phyloP scores from a whole-genome alignment of 2,113 vertebrate genomes.

The Phyllostomus discolor region DNA sequence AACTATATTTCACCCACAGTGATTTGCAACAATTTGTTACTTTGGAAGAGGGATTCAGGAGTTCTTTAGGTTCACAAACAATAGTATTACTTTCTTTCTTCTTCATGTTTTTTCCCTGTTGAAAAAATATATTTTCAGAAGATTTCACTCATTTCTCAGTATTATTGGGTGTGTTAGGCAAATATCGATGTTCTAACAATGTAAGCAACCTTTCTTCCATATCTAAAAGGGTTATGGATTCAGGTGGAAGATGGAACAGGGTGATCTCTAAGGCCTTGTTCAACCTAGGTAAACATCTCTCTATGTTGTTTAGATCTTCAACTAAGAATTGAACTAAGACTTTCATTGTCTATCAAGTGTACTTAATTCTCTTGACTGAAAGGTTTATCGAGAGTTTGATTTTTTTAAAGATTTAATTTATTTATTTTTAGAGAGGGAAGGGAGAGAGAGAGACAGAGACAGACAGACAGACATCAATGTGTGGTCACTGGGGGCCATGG shows the following conservation, averaged over 20 bases:
- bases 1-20: slow-evolving; percentile 32
- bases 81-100: neutral
- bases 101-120: slow-evolving; percentile 36
- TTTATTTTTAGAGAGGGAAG: too few species aligned
- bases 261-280: neutral
- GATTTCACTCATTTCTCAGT: neutral
- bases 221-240: neutral
- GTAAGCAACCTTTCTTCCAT: neutral
- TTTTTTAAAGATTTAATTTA: too few species aligned
- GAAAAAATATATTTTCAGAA: slow-evolving; percentile 46
- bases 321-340: neutral
- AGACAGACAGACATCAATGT: too few species aligned
- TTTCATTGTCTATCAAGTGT: neutral
- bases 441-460: too few species aligned
- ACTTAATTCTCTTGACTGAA: neutral
- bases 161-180: neutral
- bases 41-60: neutral
- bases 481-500: too few species aligned
- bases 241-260: neutral
- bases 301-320: neutral
- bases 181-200: neutral
- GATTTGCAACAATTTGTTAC: slow-evolving; percentile 45
- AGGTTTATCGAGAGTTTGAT: neutral
- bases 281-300: slow-evolving; percentile 16
- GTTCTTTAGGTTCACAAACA: slow-evolving; percentile 48